Percentiles rank a stretch among this genome's conserved stretches.
Conservation (phyloP, 2,888 invertebrate genomes). For the Nysson spinosus region DNA sequence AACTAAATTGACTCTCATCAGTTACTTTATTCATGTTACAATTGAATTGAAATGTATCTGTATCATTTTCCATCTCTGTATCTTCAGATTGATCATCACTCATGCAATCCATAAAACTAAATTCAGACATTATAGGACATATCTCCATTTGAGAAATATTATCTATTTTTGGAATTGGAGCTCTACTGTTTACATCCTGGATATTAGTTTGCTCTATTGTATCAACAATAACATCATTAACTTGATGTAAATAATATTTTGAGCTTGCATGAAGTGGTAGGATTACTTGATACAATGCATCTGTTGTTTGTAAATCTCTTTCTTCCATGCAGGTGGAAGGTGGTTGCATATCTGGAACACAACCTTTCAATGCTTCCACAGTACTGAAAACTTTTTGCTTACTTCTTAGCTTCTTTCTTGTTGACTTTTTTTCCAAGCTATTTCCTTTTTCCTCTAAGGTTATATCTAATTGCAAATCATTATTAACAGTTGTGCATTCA, state of each 20-base stretch:
- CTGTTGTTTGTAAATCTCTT: conserved; percentile 65
- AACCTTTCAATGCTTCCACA: conserved; percentile 54
- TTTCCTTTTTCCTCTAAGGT: not conserved
- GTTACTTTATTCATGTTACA: too few relatives aligned
- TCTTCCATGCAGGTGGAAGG: conserved; percentile 53
- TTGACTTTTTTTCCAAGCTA: conserved; percentile 18
- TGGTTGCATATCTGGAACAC: conserved; percentile 48
- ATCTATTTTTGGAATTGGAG: conserved; percentile 61
- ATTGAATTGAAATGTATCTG: too few relatives aligned
- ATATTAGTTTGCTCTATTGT: conserved; percentile 8
- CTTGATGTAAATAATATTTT: conserved; percentile 53
- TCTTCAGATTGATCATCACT: too few relatives aligned
- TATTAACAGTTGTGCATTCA: conserved; percentile 15
- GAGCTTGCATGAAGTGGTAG: conserved; percentile 61
- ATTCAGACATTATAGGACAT: conserved; percentile 81
- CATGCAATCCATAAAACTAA: too few relatives aligned
- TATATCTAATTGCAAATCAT: not conserved
- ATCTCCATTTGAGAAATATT: conserved; percentile 75
- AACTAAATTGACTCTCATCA: too few relatives aligned
- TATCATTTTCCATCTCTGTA: too few relatives aligned
- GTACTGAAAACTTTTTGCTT: conserved; percentile 48
- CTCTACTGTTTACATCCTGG: conserved; percentile 4
- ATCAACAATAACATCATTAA: conserved; percentile 64
- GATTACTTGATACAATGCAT: conserved; percentile 62
- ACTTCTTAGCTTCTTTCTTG: conserved; percentile 54